A percentile compares a stretch with the other conserved stretches of the same genome.
phyloP scores from a whole-genome alignment of 1,140 invertebrate genomes.

The Chymomyza costata region DNA sequence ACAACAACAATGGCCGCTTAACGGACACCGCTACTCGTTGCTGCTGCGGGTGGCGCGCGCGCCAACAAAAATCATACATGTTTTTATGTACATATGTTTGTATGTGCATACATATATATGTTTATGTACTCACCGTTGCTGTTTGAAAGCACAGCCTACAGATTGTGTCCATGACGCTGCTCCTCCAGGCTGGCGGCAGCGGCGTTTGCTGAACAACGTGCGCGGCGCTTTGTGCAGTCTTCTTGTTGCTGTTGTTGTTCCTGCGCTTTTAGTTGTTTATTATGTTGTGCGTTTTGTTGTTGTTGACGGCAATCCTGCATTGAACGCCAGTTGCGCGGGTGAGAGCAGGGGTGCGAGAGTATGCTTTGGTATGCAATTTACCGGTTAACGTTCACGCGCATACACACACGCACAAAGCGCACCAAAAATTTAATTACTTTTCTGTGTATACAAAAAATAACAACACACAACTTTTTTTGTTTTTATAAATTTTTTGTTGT shows the following conservation, averaged over 20 bases:
- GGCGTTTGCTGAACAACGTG: constrained; percentile 53
- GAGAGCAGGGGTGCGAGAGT: constrained; percentile 2
- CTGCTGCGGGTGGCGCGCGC: background rate
- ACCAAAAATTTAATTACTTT: constrained; percentile 35
- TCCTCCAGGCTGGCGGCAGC: constrained; percentile 29
- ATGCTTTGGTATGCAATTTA: constrained; percentile 35
- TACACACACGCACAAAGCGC: constrained; percentile 27
- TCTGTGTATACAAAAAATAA: too few relatives aligned
- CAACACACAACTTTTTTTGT: too few relatives aligned
- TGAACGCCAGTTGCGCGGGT: constrained; percentile 7
- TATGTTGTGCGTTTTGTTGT: constrained; percentile 22
- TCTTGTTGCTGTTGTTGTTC: constrained; percentile 28
- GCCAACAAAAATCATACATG: constrained; percentile 4
- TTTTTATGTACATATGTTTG: constrained; percentile 1
- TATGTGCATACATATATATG: background rate
- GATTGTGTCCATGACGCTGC: constrained; percentile 72
- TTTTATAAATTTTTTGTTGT: too few relatives aligned
- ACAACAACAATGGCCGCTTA: background rate
- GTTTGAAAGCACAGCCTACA: constrained; percentile 75
- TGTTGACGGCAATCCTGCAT: background rate
- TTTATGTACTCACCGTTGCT: constrained; percentile 63
- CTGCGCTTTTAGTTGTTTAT: constrained; percentile 5
- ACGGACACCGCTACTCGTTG: background rate
- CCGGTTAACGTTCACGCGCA: constrained; percentile 46
- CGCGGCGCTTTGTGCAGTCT: constrained; percentile 20